A percentile compares a stretch with the other conserved stretches of the same genome.
These are phyloP conservation scores for Myanophis thanlyinensis DNA, from an alignment of 2,113 vertebrate species.

Conservation along the genomic window DNA sequence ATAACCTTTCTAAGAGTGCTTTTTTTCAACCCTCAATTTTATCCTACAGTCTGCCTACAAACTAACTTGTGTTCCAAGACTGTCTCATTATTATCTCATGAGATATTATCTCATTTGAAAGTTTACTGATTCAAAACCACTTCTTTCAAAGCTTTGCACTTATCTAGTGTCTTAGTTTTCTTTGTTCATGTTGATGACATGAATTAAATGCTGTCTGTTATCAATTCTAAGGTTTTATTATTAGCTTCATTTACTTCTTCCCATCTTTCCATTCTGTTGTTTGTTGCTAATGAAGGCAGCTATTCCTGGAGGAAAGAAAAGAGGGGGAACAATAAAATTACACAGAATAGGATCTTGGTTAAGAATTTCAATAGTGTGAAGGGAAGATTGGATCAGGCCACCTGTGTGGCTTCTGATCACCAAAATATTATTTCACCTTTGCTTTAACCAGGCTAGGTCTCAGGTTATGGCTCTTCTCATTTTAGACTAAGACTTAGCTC, in stretches of 20 bases:
- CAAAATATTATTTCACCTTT: not conserved
- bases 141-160: not conserved
- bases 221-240: not conserved
- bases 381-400: not conserved
- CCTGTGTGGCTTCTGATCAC: not conserved
- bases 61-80: not conserved
- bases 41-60: not conserved
- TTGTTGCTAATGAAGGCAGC: not conserved
- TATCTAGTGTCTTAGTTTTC: not conserved
- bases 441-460: not conserved
- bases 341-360: not conserved
- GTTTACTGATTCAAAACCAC: not conserved
- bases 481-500: not conserved
- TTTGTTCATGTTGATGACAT: not conserved
- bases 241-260: not conserved
- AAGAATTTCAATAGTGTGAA: not conserved
- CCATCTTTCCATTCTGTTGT: not conserved
- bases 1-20: not conserved
- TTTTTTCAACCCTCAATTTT: not conserved
- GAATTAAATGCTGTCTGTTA: not conserved
- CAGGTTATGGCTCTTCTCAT: not conserved
- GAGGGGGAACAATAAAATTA: not conserved
- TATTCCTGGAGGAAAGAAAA: not conserved
- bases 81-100: not conserved
- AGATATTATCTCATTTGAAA: not conserved